These are phyloP conservation scores for Darwinula stevensoni DNA, from an alignment of 2,888 invertebrate genomes.

Conservation along the genomic window DNA sequence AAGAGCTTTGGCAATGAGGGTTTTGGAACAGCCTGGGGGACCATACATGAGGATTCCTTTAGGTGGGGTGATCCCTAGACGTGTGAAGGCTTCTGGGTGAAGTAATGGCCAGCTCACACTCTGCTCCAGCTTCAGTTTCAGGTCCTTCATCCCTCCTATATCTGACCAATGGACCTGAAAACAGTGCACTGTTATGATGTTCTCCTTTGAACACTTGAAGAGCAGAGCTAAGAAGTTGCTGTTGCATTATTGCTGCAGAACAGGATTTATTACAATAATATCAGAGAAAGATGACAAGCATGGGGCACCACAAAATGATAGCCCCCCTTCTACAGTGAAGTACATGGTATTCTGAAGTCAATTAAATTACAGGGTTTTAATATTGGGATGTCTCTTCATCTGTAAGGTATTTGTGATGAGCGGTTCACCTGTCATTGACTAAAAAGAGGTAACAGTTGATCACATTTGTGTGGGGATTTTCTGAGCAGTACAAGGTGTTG, in stretches of 20 bases:
- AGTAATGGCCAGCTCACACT: slow-evolving; percentile 80
- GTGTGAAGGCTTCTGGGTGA: slow-evolving; percentile 45
- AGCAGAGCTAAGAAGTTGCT: background rate
- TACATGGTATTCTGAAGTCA: no score
- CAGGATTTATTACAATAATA: slow-evolving; percentile 7
- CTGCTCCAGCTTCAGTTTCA: slow-evolving; percentile 58
- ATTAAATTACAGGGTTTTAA: no score
- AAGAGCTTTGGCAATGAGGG: slow-evolving; percentile 87
- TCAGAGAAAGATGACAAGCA: no score
- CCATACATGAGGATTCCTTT: slow-evolving; percentile 78
- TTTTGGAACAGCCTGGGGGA: slow-evolving; percentile 94
- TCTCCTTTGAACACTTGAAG: background rate
- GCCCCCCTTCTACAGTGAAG: no score
- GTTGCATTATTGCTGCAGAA: background rate
- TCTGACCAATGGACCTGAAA: slow-evolving; percentile 42
- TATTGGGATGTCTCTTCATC: no score
- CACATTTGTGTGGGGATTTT: no score
- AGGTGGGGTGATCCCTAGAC: slow-evolving; percentile 56
- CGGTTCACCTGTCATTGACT: no score
- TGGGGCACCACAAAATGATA: no score
- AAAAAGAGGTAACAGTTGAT: no score
- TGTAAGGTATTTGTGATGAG: no score
- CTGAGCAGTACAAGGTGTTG: no score
- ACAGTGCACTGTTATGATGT: background rate
- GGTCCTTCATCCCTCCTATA: slow-evolving; percentile 61